Evolutionary conservation across 2,888 invertebrate species (phyloP).

Genomic region (Papilio demoleus): DNA sequence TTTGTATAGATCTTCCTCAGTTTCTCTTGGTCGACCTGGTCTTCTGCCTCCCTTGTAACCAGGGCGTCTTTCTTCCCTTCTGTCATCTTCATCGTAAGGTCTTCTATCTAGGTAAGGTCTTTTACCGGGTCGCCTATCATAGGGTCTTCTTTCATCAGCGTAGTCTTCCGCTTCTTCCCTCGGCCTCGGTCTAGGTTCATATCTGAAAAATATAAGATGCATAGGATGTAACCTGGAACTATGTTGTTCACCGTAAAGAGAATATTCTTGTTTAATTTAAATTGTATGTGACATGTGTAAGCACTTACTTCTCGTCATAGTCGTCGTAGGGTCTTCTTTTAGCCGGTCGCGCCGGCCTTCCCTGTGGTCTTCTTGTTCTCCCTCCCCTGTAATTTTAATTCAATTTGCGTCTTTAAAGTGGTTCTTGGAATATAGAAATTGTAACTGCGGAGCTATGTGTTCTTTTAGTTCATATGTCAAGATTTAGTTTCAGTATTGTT

Average conservation of each 20-base stretch:
- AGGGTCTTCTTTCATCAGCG: constrained; percentile 68
- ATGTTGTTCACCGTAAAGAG: background rate
- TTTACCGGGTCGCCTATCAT: constrained; percentile 59
- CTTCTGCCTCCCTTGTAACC: constrained; percentile 58
- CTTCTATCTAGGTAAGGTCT: constrained; percentile 53
- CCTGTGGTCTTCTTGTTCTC: constrained; percentile 78
- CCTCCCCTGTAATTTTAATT: constrained; percentile 64
- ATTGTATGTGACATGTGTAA: too few species aligned
- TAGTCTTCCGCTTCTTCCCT: constrained; percentile 73
- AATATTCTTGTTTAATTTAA: background rate
- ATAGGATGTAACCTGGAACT: background rate
- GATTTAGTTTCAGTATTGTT: too few species aligned
- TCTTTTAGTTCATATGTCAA: background rate
- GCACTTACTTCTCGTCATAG: constrained; percentile 83
- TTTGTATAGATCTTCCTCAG: constrained; percentile 63
- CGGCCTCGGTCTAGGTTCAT: constrained; percentile 76
- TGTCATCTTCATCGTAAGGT: constrained; percentile 70
- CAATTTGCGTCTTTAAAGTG: background rate
- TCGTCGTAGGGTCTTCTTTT: constrained; percentile 86
- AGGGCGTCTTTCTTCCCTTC: constrained; percentile 55
- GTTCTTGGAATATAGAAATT: too few species aligned
- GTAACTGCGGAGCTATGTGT: background rate
- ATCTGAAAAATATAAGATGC: constrained; percentile 58
- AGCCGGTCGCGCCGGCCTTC: constrained; percentile 79
- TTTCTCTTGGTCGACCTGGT: constrained; percentile 62